A percentile compares a stretch with the other conserved stretches of the same genome.
Evolutionary conservation across 2,113 vertebrate genomes (phyloP).

Genomic region (Tychaedon coryphoeus): DNA sequence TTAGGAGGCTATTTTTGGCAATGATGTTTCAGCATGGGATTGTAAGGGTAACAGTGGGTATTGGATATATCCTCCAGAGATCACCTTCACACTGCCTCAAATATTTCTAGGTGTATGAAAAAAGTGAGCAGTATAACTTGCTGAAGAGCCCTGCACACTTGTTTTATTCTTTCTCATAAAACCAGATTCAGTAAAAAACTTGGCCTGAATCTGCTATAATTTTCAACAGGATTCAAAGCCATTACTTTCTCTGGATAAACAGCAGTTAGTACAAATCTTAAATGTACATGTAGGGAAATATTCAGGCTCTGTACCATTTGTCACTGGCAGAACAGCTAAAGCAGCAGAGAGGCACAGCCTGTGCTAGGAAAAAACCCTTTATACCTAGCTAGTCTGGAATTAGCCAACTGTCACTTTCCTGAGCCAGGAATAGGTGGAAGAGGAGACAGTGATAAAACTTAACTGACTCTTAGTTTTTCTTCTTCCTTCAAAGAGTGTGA

Average conservation of each 20-base stretch:
- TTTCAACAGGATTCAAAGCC: background rate
- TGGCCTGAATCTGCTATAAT: background rate
- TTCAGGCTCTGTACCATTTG: background rate
- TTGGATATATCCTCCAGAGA: conserved; percentile 43
- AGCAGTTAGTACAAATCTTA: background rate
- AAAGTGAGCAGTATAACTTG: background rate
- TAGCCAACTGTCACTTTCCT: background rate
- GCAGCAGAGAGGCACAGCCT: background rate
- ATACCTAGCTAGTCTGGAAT: background rate
- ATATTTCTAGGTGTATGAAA: background rate
- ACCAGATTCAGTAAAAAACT: background rate
- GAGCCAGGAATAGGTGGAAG: background rate
- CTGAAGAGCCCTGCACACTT: background rate
- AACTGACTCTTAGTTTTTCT: background rate
- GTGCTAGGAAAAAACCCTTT: background rate
- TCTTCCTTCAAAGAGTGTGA: background rate
- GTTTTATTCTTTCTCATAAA: conserved; percentile 51
- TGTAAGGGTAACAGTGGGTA: conserved; percentile 34
- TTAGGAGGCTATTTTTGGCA: conserved; percentile 58
- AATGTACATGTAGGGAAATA: background rate
- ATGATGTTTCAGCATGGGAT: conserved; percentile 40
- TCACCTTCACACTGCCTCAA: conserved; percentile 32
- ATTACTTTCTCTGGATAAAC: conserved; percentile 7
- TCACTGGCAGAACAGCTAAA: background rate
- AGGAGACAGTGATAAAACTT: background rate